phyloP scores from a whole-genome alignment of 2,113 vertebrate species.

The Vulpes vulpes region DNA sequence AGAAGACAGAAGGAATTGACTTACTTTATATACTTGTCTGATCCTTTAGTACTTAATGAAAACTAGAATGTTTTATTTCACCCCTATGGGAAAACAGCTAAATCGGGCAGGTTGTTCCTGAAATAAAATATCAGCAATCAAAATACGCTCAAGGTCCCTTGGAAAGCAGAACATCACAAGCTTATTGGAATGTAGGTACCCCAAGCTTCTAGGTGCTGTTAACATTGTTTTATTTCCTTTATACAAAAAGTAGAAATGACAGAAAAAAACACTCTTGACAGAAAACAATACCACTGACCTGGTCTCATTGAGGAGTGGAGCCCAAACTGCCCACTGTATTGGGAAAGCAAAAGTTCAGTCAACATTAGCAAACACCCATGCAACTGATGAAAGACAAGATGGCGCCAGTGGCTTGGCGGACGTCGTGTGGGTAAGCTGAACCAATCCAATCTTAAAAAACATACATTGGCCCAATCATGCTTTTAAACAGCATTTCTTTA shows the following conservation, averaged over 20 bases:
- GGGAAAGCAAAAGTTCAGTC: conserved; percentile 79
- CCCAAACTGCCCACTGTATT: conserved; percentile 76
- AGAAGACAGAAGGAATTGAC: conserved; percentile 67
- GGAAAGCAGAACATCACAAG: conserved; percentile 67
- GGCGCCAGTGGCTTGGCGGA: conserved; percentile 75
- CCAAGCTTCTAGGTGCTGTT: conserved; percentile 77
- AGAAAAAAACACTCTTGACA: conserved; percentile 81
- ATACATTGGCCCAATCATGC: conserved; percentile 80
- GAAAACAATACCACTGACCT: conserved; percentile 81
- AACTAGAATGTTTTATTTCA: conserved; percentile 75
- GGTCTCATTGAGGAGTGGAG: conserved; percentile 72
- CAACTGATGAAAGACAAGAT: conserved; percentile 82
- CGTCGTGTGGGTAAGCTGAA: conserved; percentile 68
- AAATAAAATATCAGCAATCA: conserved; percentile 64
- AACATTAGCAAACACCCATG: conserved; percentile 85
- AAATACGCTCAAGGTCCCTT: conserved; percentile 62
- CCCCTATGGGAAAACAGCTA: conserved; percentile 51
- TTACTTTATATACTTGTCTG: conserved; percentile 64
- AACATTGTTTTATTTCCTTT: conserved; percentile 87
- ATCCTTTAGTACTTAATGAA: conserved; percentile 62
- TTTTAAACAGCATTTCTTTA: conserved; percentile 84
- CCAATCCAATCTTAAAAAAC: conserved; percentile 75
- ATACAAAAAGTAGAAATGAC: conserved; percentile 89
- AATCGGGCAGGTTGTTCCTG: conserved; percentile 46
- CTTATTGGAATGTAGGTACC: conserved; percentile 68